Percentiles rank a stretch among this genome's conserved stretches.
Evolutionary conservation across 1,140 invertebrate species (phyloP).

Genomic region (fruit fly (Drosophila melanogaster)): DNA sequence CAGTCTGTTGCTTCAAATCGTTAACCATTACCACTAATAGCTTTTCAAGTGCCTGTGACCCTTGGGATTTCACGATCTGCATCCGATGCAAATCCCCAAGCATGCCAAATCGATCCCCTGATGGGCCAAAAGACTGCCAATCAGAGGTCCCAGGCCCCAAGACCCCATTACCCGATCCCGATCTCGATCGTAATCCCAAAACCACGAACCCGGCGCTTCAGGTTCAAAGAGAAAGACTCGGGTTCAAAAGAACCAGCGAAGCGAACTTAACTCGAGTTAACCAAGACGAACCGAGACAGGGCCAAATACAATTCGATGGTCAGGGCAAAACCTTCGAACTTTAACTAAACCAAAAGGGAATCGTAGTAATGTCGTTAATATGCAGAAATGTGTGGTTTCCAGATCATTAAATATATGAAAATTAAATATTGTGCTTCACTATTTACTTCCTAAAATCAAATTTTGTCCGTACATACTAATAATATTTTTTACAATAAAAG

Average conservation of each 20-base stretch:
- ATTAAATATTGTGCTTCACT: too few species aligned
- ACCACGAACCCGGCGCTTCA: conserved; percentile 1
- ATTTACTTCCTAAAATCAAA: too few species aligned
- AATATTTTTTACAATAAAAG: too few species aligned
- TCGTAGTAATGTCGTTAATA: not conserved
- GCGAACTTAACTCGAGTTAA: conserved; percentile 11
- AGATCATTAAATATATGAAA: too few species aligned
- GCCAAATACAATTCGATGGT: conserved; percentile 62
- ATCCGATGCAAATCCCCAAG: conserved; percentile 48
- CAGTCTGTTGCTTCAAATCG: not conserved
- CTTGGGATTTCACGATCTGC: conserved; percentile 11
- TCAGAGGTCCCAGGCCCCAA: conserved; percentile 59
- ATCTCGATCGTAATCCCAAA: not conserved
- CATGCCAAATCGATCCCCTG: conserved; percentile 45
- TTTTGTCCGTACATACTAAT: too few species aligned
- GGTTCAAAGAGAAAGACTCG: conserved; percentile 47
- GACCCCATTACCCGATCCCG: conserved; percentile 6
- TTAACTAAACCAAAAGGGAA: conserved; percentile 17
- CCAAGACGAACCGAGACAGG: conserved; percentile 15
- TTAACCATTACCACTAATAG: conserved; percentile 1
- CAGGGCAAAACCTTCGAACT: conserved; percentile 67
- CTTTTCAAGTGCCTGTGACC: not conserved
- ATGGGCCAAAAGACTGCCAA: conserved; percentile 35
- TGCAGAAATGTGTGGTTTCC: too few species aligned
- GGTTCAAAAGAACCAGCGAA: conserved; percentile 46